Base-by-base conservation (phyloP, 2,888 invertebrate species). In the Drosophila nr. perissopoda region DNA sequence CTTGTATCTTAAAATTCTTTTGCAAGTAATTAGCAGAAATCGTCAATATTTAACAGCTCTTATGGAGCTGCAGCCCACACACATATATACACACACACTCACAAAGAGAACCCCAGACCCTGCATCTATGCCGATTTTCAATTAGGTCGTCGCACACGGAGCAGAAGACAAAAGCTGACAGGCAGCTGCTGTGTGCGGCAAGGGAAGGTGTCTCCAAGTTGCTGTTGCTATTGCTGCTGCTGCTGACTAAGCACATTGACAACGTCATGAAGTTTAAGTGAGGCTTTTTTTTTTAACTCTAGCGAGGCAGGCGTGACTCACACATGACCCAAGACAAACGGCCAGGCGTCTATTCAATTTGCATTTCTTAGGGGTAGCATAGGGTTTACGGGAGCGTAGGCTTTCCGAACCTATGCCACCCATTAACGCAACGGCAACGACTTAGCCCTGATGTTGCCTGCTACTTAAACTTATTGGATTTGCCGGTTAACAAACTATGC, bases 401-500 rank as follows among this genome's bases (percentile, higher is more conserved):
- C 16, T 34, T 18, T 25, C 0, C n/a, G 21, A 52, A 21, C n/a
- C 18, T 21, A 10, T 21, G 52, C 16, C 62, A 57, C 64, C 56
- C 57, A 77, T 58, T 70, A 64, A 64, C 63, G 73, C 62, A 73
- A 38, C 31, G 56, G 36, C 65, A 65, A 59, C 74, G 64, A 62
- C 76, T 76, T 66, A 34, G 61, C 67, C 40, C 31, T 38, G 36
- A 27, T 58, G 61, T 52, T 51, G 45, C 49, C 34, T n/a, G 21
- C 60, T 69, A 72, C 66, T 66, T 69, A 34, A 69, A 76, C 88
- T 87, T 88, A 87, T 85, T 87, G 88, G 82, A 85, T 87, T 87
- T 85, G 74, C 85, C 73, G 87, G 87, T 80, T 82, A 79, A 83
- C 80, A 82, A 85, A 82, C 77, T 76, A 80, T 87, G 76, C 72